Percentiles rank a stretch among this genome's conserved stretches.
Evolutionary conservation across 2,888 invertebrate genomes (phyloP).

Genomic region (Ophion obscuratus): DNA sequence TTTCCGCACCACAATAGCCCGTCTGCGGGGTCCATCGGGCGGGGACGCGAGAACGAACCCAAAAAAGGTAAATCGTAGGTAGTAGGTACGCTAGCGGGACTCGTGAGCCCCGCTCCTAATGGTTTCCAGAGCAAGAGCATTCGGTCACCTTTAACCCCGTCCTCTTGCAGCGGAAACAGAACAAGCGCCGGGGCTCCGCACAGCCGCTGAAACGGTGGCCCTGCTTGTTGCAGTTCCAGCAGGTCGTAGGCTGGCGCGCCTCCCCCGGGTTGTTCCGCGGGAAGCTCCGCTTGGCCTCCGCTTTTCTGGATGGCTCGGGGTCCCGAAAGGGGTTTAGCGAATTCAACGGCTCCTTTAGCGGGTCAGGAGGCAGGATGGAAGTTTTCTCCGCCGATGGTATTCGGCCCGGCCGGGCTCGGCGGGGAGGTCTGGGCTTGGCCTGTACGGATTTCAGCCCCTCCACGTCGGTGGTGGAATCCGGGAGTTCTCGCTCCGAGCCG

Average conservation of each 20-base stretch:
- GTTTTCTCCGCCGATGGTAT: too few relatives aligned
- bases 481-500: too few relatives aligned
- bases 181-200: neutral
- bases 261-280: neutral
- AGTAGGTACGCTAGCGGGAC: neutral
- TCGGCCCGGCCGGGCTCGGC: neutral
- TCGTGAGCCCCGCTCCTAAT: neutral
- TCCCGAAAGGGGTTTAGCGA: neutral
- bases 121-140: conserved; percentile 1
- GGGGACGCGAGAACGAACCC: too few relatives aligned
- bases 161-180: neutral
- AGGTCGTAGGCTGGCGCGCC: neutral
- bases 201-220: neutral
- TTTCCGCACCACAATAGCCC: neutral
- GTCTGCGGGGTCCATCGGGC: neutral
- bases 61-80: neutral
- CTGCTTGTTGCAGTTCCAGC: neutral
- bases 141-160: neutral
- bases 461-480: neutral
- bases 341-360: neutral
- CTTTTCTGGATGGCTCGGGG: neutral
- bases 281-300: neutral
- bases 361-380: neutral
- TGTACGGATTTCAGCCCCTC: neutral
- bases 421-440: neutral